Base-by-base conservation (phyloP, 2,797 vertebrate genomes). In the Coccyzus lansbergi region DNA sequence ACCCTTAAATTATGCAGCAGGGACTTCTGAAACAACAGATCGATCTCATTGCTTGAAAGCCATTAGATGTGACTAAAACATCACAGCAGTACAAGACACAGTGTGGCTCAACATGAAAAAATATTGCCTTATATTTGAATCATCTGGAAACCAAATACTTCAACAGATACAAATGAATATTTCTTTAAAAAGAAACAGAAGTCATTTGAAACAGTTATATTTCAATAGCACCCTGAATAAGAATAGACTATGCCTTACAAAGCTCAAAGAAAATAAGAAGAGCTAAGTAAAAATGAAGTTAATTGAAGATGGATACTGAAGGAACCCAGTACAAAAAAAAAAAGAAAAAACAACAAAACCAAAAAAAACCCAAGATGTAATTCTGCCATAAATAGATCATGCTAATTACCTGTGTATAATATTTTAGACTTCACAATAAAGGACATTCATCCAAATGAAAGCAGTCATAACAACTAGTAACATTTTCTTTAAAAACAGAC, bases 401-500 rank as follows among this genome's bases (percentile, higher is more conserved):
- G 13, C 6, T 87, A 55, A 71, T 86, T 85, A 80, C 29, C n/a
- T 80, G 19, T 33, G 15, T 52, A 65, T 51, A 55, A 74, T 63
- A 80, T 28, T 85, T 69, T 80, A 28, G n/a, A 74, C 28, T 42
- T 51, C 46, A 91, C 46, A 87, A 38, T 55, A 77, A 83, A 87
- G 15, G 15, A 74, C 24, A 48, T 83, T 48, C n/a, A 83, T 77
- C 38, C 28, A 58, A 92, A 72, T 29, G 25, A 22, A 87, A 77
- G 63, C 19, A 92, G 18, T 85, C 69, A 48, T 90, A 86, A 86
- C 51, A 87, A n/a, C n/a, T 49, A 80, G 67, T 33, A 89, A 88
- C 31, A 64, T 77, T 93, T 95, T 87, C 68, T 87, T 89, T 89
- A 81, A 92, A 94, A 92, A 52, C 82, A 95, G 76, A 69, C 62